Evolutionary conservation across 2,888 invertebrate genomes (phyloP), one percentile per base, ranked within the genome.

Genomic region (Clanis bilineata): DNA sequence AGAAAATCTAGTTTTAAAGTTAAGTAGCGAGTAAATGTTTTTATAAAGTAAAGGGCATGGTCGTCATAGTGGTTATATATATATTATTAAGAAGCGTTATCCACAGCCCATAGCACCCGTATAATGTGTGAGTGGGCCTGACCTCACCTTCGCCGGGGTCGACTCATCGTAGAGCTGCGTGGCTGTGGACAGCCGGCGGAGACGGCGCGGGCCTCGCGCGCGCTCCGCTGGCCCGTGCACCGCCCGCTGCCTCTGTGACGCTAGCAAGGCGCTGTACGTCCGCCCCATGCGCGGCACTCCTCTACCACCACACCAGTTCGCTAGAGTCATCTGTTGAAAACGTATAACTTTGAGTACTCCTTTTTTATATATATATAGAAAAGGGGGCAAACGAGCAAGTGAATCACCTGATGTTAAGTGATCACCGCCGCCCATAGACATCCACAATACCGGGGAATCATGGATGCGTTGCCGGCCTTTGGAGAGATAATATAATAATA

Each of bases 131-230:
- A 51, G 60, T 63, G 67, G 68, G 71, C 77, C 90, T 88, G 79
- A 90, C 91, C 91, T 90, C 88, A 92, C 91, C 91, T 92, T 88
- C 82, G 90, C 87, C 82, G 89, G 76, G 32, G 88, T 83, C 56
- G 85, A 86, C 68, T 85, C 86, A 68, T 89, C 91, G 64, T 80
- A 87, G 21, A 90, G 78, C 62, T 88, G 87, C 5, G 88, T 85
- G 54, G 88, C 90, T 4, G 89, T 88, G n/a, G 88, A 87, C 0
- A 87, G 79, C 0, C 89, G 73, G 57, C 82, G 83, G 57, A 90
- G 74, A 10, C 84, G 78, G 0, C 85, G 83, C 1, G 84, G 74
- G 23, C 80, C 77, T 2, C 74, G 72, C 6, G 74, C 77, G 0
- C 83, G 74, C 44, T 80, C 59, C 71, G 77, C 47, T 64, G 77